These are phyloP conservation scores for Crossoptilon crossoptilon DNA, from an alignment of 2,797 vertebrate genomes.

Conservation along the genomic window DNA sequence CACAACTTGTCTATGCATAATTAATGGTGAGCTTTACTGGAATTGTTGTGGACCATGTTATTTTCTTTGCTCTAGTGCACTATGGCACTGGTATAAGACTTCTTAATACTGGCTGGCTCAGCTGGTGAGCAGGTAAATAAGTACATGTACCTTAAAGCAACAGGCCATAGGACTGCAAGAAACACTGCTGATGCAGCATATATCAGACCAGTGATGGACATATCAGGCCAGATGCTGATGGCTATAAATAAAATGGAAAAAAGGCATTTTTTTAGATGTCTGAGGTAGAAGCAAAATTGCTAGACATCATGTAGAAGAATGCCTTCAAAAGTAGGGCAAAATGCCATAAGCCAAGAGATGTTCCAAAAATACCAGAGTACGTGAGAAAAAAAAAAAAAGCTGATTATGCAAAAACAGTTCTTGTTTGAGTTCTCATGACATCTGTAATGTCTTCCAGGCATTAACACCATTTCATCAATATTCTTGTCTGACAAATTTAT, in stretches of 20 bases:
- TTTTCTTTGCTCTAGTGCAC: background rate
- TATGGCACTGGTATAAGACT: background rate
- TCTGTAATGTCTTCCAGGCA: background rate
- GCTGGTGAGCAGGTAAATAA: background rate
- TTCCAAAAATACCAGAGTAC: constrained; percentile 6
- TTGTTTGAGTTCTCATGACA: background rate
- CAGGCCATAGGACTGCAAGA: background rate
- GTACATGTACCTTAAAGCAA: background rate
- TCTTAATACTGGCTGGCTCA: background rate
- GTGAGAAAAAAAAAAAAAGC: constrained; percentile 6
- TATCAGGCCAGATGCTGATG: background rate
- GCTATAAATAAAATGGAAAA: background rate
- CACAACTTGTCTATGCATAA: background rate
- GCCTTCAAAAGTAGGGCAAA: background rate
- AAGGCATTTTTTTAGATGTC: background rate
- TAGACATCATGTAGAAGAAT: background rate
- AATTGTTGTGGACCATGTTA: background rate
- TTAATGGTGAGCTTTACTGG: background rate
- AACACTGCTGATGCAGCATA: background rate
- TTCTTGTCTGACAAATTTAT: background rate
- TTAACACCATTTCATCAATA: background rate
- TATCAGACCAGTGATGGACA: fast-evolving
- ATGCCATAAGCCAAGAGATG: background rate
- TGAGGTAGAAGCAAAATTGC: background rate
- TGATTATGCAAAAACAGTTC: background rate